These are phyloP conservation scores for Lampris incognitus DNA, from an alignment of 2,113 vertebrate genomes.

Conservation along the genomic window DNA sequence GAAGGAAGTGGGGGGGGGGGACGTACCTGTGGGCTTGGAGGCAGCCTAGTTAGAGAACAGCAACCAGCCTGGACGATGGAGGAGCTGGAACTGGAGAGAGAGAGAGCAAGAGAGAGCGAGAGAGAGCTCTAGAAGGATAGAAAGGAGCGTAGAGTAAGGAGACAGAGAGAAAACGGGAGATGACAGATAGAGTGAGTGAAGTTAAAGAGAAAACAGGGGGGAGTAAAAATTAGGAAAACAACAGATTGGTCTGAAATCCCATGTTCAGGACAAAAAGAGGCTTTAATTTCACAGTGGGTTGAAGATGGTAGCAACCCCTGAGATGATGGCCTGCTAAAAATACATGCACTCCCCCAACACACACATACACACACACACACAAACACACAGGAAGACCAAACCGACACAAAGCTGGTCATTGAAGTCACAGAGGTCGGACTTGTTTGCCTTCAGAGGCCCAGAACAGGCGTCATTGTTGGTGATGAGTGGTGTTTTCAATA, in stretches of 20 bases:
- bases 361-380: not conserved
- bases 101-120: conserved; percentile 8
- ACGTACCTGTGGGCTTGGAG: conserved; percentile 76
- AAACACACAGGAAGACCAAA: not conserved
- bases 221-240: conserved; percentile 41
- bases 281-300: conserved; percentile 55
- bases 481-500: too few species aligned
- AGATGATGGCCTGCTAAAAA: conserved; percentile 21
- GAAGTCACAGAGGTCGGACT: too few species aligned
- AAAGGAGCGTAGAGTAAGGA: conserved; percentile 14
- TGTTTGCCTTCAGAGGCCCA: too few species aligned
- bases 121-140: not conserved
- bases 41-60: conserved; percentile 71
- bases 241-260: conserved; percentile 56
- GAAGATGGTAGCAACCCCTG: conserved; percentile 30
- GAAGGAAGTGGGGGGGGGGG: conserved; percentile 33
- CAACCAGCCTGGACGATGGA: conserved; percentile 39
- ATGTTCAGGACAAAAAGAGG: conserved; percentile 46
- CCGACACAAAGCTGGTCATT: not conserved
- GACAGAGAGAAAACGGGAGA: conserved; percentile 7
- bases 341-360: not conserved
- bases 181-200: conserved; percentile 38
- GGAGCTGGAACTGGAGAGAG: conserved; percentile 26
- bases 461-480: too few species aligned
- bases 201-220: not conserved